These are phyloP conservation scores for Epistrophe grossulariae DNA, from an alignment of 2,888 invertebrate genomes.

Conservation along the genomic window DNA sequence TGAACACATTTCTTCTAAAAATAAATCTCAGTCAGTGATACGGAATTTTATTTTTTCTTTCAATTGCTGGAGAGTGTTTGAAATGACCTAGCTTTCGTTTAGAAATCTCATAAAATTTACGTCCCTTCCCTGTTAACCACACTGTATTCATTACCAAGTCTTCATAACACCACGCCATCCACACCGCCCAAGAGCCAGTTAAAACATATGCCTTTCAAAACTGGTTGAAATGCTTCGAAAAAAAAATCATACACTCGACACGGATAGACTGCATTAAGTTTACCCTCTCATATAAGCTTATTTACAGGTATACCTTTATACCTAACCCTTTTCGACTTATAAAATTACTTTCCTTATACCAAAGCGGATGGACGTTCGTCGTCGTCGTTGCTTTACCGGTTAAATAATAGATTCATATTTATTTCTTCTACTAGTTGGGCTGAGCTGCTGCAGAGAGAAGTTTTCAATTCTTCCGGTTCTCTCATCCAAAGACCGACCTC, in stretches of 20 bases:
- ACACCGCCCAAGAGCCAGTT: neutral
- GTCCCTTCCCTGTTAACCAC: neutral
- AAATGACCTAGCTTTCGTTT: too few relatives aligned
- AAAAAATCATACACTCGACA: conserved; percentile 52
- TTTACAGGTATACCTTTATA: neutral
- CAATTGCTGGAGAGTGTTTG: too few relatives aligned
- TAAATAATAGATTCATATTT: conserved; percentile 73
- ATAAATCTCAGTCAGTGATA: too few relatives aligned
- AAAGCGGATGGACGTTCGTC: conserved; percentile 52
- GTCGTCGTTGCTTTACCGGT: conserved; percentile 57
- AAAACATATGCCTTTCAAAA: conserved; percentile 45
- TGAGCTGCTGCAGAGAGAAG: conserved; percentile 51
- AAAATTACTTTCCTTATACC: conserved; percentile 33
- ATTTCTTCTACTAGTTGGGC: conserved; percentile 28
- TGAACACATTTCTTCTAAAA: too few relatives aligned
- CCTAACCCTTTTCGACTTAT: conserved; percentile 41
- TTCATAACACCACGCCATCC: neutral
- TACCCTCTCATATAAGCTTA: conserved; percentile 14
- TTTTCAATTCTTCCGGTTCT: conserved; percentile 59
- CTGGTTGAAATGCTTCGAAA: conserved; percentile 49
- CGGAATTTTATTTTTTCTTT: too few relatives aligned
- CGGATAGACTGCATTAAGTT: conserved; percentile 23
- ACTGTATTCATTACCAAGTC: conserved; percentile 14
- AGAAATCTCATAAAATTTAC: neutral
- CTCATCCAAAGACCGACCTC: conserved; percentile 24